These are phyloP conservation scores for Ateles fusciceps DNA, from an alignment of 2,797 vertebrate genomes.

Conservation along the genomic window DNA sequence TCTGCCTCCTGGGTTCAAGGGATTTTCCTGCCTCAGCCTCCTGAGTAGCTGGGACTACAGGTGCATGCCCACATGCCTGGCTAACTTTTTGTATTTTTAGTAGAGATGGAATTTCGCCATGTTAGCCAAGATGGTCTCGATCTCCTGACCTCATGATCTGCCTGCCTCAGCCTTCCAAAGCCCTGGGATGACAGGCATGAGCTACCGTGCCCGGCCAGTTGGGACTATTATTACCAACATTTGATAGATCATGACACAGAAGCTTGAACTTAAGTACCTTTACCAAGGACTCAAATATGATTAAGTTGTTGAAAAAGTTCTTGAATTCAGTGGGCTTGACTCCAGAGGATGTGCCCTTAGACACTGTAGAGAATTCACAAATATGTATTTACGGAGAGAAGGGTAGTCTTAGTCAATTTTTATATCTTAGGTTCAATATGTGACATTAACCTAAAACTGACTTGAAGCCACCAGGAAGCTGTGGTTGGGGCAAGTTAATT, in stretches of 20 bases:
- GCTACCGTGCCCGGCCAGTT: too few relatives aligned
- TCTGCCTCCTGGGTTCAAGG: too few relatives aligned
- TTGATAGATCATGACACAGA: neutral
- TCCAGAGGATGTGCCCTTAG: neutral
- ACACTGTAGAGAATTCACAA: neutral
- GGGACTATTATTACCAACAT: neutral
- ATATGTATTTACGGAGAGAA: neutral
- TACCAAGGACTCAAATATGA: neutral
- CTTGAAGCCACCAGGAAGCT: neutral
- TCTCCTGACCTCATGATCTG: too few relatives aligned
- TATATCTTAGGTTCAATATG: neutral
- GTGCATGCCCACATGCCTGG: too few relatives aligned
- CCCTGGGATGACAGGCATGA: too few relatives aligned
- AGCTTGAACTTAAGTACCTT: neutral
- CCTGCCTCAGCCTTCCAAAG: too few relatives aligned
- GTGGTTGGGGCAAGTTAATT: neutral
- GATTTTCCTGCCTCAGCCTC: too few relatives aligned
- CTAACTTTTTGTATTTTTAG: too few relatives aligned
- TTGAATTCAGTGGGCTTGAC: neutral
- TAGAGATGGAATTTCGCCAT: too few relatives aligned
- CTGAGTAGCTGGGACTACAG: too few relatives aligned
- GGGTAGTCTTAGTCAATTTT: neutral
- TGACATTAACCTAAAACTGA: neutral
- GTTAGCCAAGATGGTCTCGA: too few relatives aligned
- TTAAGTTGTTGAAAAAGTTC: neutral